phyloP scores from a whole-genome alignment of 2,113 vertebrate species.

The Bubalus kerabau region DNA sequence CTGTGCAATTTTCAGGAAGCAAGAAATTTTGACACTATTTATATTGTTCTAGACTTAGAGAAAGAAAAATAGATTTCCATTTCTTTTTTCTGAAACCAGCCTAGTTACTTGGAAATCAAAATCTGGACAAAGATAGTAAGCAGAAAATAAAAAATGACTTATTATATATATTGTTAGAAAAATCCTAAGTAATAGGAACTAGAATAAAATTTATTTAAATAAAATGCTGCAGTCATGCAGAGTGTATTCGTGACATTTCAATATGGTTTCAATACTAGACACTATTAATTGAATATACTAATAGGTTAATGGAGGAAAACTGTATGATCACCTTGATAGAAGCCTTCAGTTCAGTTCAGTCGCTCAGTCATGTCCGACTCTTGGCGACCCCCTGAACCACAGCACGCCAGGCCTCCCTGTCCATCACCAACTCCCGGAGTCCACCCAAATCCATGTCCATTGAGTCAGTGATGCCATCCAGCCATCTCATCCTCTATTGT shows the following conservation, averaged over 20 bases:
- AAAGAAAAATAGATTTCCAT: neutral
- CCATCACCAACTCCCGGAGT: too few relatives aligned
- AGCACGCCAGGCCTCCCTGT: too few relatives aligned
- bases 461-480: too few relatives aligned
- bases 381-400: too few relatives aligned
- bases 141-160: neutral
- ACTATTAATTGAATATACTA: neutral
- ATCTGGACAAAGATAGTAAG: neutral
- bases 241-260: neutral
- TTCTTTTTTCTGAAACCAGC: neutral
- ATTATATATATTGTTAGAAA: neutral
- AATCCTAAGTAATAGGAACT: neutral
- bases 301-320: neutral
- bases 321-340: neutral
- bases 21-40: neutral
- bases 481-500: too few relatives aligned
- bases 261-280: neutral
- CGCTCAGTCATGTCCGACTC: too few relatives aligned
- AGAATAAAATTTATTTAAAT: neutral
- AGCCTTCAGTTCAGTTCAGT: neutral
- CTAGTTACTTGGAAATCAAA: neutral
- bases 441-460: too few relatives aligned
- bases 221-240: neutral
- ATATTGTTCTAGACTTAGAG: neutral
- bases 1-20: neutral